These are phyloP conservation scores for Megaceryle alcyon DNA, from an alignment of 2,797 vertebrate species.

Conservation along the genomic window DNA sequence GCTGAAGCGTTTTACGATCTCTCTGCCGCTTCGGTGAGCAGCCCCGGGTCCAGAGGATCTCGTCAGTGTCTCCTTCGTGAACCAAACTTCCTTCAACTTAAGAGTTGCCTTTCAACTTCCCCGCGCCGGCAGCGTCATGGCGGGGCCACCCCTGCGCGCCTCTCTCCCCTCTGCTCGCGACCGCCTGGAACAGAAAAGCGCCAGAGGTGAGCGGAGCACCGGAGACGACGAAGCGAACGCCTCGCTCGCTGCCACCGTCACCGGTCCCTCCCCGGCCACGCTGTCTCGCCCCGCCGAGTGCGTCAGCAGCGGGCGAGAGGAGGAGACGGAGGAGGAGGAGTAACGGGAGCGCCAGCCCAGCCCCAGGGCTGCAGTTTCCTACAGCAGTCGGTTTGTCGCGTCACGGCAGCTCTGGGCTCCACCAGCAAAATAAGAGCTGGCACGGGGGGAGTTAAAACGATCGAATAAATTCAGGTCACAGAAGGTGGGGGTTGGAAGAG, in stretches of 20 bases:
- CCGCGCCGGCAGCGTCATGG: fast-evolving
- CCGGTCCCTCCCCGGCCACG: background rate
- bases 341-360: background rate
- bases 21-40: background rate
- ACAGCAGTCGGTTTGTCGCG: background rate
- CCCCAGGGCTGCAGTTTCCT: background rate
- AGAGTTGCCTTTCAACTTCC: background rate
- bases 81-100: background rate
- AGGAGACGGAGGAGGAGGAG: background rate
- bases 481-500: background rate
- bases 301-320: background rate
- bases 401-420: background rate
- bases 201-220: background rate
- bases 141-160: fast-evolving
- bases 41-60: background rate
- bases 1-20: background rate
- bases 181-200: background rate
- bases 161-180: background rate
- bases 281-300: background rate
- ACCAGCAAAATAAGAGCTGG: background rate
- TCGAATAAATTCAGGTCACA: fast-evolving
- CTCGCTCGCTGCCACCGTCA: background rate
- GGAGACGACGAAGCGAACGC: fast-evolving
- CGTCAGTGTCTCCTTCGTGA: background rate
- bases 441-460: fast-evolving